Conservation (phyloP, 1,140 invertebrate species). For the Drosophila gunungcola region DNA sequence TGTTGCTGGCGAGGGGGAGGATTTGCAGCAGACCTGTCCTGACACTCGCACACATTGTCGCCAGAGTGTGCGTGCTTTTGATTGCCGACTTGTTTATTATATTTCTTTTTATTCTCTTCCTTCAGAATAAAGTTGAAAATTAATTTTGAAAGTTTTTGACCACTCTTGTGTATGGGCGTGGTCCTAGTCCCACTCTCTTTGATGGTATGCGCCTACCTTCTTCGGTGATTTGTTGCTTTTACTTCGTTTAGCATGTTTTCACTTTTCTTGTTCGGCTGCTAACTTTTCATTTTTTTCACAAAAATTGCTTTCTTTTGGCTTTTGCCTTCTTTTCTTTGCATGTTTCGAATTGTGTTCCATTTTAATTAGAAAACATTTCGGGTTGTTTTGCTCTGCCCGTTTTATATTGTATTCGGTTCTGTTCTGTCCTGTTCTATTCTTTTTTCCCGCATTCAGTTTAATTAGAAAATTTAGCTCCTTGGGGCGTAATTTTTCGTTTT, state of each 20-base stretch:
- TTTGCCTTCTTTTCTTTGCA: conserved; percentile 32
- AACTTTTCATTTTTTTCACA: conserved; percentile 52
- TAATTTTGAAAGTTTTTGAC: conserved; percentile 79
- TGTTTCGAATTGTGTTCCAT: conserved; percentile 53
- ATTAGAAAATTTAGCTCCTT: conserved; percentile 58
- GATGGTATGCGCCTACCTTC: conserved; percentile 40
- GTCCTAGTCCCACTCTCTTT: conserved; percentile 1
- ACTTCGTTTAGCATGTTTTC: conserved; percentile 46
- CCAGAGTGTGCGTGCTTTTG: conserved; percentile 65
- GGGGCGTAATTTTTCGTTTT: conserved; percentile 40
- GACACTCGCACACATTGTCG: conserved; percentile 48
- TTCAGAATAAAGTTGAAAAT: conserved; percentile 74
- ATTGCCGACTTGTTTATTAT: conserved; percentile 76
- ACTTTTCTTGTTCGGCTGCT: conserved; percentile 36
- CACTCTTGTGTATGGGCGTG: conserved; percentile 37
- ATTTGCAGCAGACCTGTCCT: conserved; percentile 8
- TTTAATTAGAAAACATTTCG: conserved; percentile 74
- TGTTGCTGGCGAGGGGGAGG: conserved; percentile 9
- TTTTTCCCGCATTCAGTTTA: conserved; percentile 31
- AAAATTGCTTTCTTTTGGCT: conserved; percentile 46
- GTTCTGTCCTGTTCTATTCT: background rate
- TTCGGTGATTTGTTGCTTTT: conserved; percentile 63
- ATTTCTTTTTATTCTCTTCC: conserved; percentile 43
- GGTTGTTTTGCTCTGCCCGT: conserved; percentile 35
- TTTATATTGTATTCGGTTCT: conserved; percentile 29